Conservation (phyloP, 1,140 invertebrate species). For the Leptinotarsa lineolata region DNA sequence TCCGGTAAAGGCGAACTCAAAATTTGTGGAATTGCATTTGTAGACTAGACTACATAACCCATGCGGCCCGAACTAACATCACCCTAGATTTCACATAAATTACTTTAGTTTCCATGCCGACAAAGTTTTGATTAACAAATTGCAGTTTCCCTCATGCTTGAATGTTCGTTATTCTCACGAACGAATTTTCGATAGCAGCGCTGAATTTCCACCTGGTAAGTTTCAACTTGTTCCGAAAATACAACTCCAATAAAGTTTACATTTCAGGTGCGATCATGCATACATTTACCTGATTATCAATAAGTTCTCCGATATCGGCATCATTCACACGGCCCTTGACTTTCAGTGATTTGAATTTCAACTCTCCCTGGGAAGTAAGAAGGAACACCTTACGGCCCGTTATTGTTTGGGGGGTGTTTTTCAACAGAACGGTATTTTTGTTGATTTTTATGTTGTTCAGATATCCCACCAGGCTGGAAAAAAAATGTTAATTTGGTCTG, state of each 20-base stretch:
- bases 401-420: constrained; percentile 43
- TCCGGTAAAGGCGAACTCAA: no score
- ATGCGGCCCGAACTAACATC: no score
- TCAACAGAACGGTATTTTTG: constrained; percentile 45
- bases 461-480: constrained; percentile 37
- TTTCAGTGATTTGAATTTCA: constrained; percentile 44
- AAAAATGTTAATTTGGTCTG: background rate
- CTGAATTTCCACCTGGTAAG: background rate
- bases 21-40: no score
- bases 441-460: constrained; percentile 44
- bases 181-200: background rate
- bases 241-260: background rate
- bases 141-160: no score
- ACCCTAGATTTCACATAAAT: no score
- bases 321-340: constrained; percentile 47
- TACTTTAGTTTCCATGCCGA: background rate
- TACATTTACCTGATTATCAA: constrained; percentile 43
- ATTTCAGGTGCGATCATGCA: background rate
- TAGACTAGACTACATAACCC: no score
- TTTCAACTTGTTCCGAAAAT: background rate
- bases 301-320: constrained; percentile 41
- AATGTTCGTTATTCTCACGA: background rate
- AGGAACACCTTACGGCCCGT: constrained; percentile 45
- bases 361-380: constrained; percentile 1
- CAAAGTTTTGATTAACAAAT: background rate